phyloP scores from a whole-genome alignment of 1,140 invertebrate species.

The Pseudachorutes palmiensis region DNA sequence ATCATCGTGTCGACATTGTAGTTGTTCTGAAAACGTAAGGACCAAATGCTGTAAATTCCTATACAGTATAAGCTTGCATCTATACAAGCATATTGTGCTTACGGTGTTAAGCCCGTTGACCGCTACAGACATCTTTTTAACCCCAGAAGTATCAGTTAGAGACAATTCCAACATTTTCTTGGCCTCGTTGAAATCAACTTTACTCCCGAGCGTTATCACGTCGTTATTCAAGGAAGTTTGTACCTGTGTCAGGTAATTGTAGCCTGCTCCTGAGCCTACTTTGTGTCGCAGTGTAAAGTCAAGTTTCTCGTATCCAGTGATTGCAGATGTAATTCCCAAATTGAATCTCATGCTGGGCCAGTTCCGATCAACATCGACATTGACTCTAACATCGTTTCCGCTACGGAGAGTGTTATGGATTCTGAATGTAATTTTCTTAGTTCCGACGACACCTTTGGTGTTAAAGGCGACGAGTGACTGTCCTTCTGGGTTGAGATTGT shows the following conservation, averaged over 20 bases:
- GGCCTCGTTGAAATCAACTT: background rate
- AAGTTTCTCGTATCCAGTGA: constrained; percentile 14
- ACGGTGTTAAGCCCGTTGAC: background rate
- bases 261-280: background rate
- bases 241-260: background rate
- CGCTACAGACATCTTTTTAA: background rate
- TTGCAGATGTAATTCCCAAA: background rate
- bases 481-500: constrained; percentile 16
- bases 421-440: constrained; percentile 10
- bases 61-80: background rate
- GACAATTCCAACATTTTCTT: constrained; percentile 7
- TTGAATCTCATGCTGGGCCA: constrained; percentile 18
- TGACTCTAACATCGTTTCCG: constrained; percentile 14
- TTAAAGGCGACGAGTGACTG: constrained; percentile 9
- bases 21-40: background rate
- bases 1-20: constrained; percentile 17
- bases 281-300: constrained; percentile 20
- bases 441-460: constrained; percentile 12
- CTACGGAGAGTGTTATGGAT: background rate
- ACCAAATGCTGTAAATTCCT: background rate
- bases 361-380: constrained; percentile 20
- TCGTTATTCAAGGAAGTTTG: background rate
- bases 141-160: background rate
- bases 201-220: background rate
- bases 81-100: background rate